A percentile compares a stretch with the other conserved stretches of the same genome.
Conservation (phyloP, 1,140 invertebrate species). For the Trachelipus rathkii region DNA sequence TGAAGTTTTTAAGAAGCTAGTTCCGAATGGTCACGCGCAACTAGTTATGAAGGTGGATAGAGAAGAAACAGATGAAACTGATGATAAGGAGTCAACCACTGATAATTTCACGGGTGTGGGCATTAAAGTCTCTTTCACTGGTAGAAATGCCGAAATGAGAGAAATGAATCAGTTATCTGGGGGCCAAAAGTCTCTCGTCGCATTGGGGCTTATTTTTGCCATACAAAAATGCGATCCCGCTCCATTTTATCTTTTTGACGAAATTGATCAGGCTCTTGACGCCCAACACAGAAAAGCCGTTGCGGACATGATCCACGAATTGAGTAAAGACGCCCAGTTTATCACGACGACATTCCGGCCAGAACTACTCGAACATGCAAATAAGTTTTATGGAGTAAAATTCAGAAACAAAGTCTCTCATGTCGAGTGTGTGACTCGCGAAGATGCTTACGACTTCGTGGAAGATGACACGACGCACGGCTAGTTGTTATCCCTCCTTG, state of each 20-base stretch:
- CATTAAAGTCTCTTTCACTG: conserved; percentile 78
- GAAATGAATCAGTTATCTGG: conserved; percentile 99
- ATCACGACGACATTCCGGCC: conserved; percentile 99
- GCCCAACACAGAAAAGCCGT: conserved; percentile 95
- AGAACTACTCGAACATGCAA: conserved; percentile 92
- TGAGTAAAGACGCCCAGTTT: conserved; percentile 92
- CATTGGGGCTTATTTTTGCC: conserved; percentile 94
- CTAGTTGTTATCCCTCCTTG: conserved; percentile 52
- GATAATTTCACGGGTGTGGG: conserved; percentile 78
- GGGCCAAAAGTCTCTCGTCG: conserved; percentile 97
- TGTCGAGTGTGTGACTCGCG: conserved; percentile 61
- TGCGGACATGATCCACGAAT: conserved; percentile 97
- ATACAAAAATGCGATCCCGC: conserved; percentile 99
- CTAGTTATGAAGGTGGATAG: conserved; percentile 73
- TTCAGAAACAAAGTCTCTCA: conserved; percentile 86
- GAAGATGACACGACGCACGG: conserved; percentile 93
- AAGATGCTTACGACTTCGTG: conserved; percentile 96
- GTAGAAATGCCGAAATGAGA: conserved; percentile 88
- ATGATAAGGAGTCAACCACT: conserved; percentile 48
- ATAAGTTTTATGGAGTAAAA: conserved; percentile 99
- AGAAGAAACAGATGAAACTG: conserved; percentile 47
- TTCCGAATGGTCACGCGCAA: conserved; percentile 86
- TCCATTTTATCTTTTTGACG: conserved; percentile 98
- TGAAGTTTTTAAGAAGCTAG: conserved; percentile 97
- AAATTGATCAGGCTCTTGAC: conserved; percentile 97